Evolutionary conservation across 1,140 invertebrate genomes (phyloP).

Genomic region (Gonatopus flavifemur): DNA sequence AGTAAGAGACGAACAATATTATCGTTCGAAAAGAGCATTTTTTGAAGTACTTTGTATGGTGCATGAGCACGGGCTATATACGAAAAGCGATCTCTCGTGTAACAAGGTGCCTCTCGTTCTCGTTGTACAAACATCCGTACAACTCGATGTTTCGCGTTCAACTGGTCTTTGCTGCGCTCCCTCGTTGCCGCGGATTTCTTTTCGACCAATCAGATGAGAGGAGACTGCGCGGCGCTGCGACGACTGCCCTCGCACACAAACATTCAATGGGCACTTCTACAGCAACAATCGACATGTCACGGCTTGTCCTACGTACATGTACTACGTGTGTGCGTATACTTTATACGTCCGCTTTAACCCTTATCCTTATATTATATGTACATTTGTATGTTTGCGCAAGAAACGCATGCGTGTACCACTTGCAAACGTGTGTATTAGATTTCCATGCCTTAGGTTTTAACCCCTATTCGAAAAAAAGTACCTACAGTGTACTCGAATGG

Average conservation of each 20-base stretch:
- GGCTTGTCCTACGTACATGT: too few species aligned
- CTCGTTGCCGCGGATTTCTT: constrained; percentile 45
- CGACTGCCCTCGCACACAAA: constrained; percentile 6
- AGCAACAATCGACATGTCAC: background rate
- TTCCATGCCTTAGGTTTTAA: constrained; percentile 32
- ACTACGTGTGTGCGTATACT: background rate
- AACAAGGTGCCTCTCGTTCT: too few species aligned
- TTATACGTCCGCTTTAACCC: background rate
- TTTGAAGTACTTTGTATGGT: too few species aligned
- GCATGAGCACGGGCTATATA: too few species aligned
- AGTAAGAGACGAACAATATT: too few species aligned
- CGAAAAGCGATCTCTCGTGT: too few species aligned
- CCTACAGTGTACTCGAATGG: background rate
- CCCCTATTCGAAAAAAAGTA: constrained; percentile 8
- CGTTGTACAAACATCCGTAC: constrained; percentile 39
- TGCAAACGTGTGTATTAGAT: too few species aligned
- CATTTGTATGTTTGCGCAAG: too few species aligned
- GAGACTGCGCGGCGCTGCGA: constrained; percentile 45
- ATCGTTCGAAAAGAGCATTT: too few species aligned
- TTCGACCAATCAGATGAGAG: constrained; percentile 36
- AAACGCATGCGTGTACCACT: too few species aligned
- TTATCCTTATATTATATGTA: too few species aligned
- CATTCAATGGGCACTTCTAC: too few species aligned
- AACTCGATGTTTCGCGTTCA: constrained; percentile 54
- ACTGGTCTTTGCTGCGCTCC: constrained; percentile 53